A percentile compares a stretch with the other conserved stretches of the same genome.
Conservation (phyloP, 2,888 invertebrate species). For the Heteromurus nitidus region DNA sequence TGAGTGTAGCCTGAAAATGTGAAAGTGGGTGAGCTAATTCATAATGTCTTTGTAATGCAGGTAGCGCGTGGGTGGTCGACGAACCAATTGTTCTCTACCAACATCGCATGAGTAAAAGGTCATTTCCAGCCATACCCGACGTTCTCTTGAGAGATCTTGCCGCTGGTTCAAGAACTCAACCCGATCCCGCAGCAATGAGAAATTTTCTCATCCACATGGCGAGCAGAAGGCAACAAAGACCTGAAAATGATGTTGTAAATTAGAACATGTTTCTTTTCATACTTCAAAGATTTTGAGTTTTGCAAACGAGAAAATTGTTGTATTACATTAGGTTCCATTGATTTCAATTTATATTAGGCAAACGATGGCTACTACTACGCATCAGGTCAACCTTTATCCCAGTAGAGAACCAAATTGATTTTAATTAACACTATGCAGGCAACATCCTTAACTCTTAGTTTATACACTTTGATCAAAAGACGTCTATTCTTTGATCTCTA, state of each 20-base stretch:
- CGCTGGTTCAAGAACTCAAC: constrained; percentile 9
- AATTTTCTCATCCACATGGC: constrained; percentile 9
- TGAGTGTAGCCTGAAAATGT: no score
- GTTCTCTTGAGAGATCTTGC: constrained; percentile 22
- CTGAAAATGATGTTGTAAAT: not conserved
- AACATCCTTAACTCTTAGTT: no score
- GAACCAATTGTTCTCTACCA: constrained; percentile 37
- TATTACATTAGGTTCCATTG: not conserved
- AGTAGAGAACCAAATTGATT: no score
- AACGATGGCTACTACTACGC: no score
- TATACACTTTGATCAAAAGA: no score
- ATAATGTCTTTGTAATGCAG: not conserved
- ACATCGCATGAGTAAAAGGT: constrained; percentile 41
- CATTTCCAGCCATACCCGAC: constrained; percentile 18
- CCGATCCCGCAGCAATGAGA: constrained; percentile 32
- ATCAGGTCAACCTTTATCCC: no score
- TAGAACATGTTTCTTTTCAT: not conserved
- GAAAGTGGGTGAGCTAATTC: not conserved
- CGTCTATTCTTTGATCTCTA: no score
- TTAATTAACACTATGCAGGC: no score
- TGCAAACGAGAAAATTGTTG: not conserved
- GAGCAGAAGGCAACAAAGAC: not conserved
- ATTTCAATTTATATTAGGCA: no score
- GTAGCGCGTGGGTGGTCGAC: constrained; percentile 9
- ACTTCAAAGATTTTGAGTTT: not conserved